These are phyloP conservation scores for Drosophila sproati DNA, from an alignment of 1,140 invertebrate genomes.

Conservation along the genomic window DNA sequence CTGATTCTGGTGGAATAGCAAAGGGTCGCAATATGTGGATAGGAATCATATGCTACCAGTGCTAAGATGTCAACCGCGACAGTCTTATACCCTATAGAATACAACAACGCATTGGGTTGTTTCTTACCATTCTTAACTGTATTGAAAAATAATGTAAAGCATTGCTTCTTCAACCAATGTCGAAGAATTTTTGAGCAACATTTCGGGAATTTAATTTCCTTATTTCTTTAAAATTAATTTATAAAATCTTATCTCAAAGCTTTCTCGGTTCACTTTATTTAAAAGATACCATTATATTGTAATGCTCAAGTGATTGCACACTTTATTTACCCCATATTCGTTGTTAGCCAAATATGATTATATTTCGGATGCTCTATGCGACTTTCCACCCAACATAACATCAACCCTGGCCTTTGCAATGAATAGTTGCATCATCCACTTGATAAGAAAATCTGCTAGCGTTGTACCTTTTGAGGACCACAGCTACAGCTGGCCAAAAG, in stretches of 20 bases:
- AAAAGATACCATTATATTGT: not conserved
- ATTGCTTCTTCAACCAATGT: too few species aligned
- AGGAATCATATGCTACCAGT: constrained; percentile 42
- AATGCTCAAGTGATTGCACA: not conserved
- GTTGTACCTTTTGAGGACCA: constrained; percentile 59
- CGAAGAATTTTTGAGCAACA: too few species aligned
- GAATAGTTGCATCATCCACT: constrained; percentile 25
- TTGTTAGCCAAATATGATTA: not conserved
- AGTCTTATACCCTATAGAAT: constrained; percentile 7
- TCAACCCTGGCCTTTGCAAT: constrained; percentile 13
- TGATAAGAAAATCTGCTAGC: constrained; percentile 67
- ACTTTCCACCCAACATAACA: constrained; percentile 17
- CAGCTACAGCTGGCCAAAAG: constrained; percentile 22
- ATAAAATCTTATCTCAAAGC: too few species aligned
- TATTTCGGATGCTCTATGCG: constrained; percentile 7
- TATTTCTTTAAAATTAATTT: too few species aligned
- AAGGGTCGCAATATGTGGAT: constrained; percentile 32
- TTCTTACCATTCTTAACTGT: not conserved
- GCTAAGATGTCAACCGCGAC: constrained; percentile 26
- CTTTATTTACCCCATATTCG: not conserved
- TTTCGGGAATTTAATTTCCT: too few species aligned
- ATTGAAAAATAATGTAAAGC: too few species aligned
- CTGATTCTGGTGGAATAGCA: not conserved
- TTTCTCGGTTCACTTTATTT: not conserved
- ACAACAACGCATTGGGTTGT: not conserved